Evolutionary conservation across 2,113 vertebrate genomes (phyloP), one percentile per base, ranked within the genome.

Genomic region (Pterocles orientalis): DNA sequence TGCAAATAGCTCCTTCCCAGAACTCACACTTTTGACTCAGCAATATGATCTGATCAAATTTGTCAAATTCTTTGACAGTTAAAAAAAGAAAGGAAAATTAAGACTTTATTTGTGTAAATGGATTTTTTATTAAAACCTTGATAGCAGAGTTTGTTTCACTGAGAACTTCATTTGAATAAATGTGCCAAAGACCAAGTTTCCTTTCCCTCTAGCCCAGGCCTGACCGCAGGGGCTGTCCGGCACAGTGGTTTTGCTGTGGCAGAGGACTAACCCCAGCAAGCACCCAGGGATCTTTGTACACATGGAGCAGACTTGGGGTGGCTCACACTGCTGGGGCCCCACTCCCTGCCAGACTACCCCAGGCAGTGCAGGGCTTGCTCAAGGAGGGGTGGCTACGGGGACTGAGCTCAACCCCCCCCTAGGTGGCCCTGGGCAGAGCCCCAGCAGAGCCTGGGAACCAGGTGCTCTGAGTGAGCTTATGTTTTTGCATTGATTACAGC

Each of bases 21-120:
- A 94, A 41, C 88, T 93, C 92, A 88, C 94, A 93, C 94, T 85
- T 95, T 93, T 62, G 0, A 31, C 79, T 93, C 88, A 61, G 79
- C 2, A 23, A 69, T 96, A 90, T 65, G 95, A 94, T 94, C 95
- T 90, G 82, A 94, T 92, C 82, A 86, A 83, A 94, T 91, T 87
- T 91, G 93, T 95, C 87, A 96, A 81, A 95, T 92, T 90, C 70
- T 94, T 94, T 96, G 86, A 89, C 93, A 96, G 86, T 60, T 93
- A 88, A 64, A 71, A 43, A 62, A 58, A 53, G 12, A 48, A 34
- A n/a, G 3, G 53, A 83, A 87, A 84, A 92, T 14, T 72, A 93
- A 85, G 70, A 72, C 78, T 91, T 93, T 87, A 87, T 95, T 94
- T 91, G 78, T 78, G 29, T 94, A 96, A 93, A 84, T 71, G 82